Evolutionary conservation across 2,888 invertebrate genomes (phyloP).

Genomic region (Rhodophaea formosa): DNA sequence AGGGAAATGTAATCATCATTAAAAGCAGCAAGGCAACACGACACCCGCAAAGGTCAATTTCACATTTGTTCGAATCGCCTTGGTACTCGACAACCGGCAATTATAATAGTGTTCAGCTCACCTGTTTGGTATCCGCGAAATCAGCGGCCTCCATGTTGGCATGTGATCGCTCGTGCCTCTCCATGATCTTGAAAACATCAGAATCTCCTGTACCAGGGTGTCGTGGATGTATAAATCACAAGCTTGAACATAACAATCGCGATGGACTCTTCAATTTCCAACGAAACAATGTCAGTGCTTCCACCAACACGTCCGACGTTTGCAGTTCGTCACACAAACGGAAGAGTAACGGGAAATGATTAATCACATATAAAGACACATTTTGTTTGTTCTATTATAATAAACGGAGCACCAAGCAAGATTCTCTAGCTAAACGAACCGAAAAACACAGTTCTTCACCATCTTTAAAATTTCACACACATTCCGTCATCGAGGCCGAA

Average conservation of each 20-base stretch:
- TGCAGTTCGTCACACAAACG: slow-evolving; percentile 43
- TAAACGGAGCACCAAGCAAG: slow-evolving; percentile 48
- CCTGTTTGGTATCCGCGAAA: slow-evolving; percentile 84
- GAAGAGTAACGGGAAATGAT: slow-evolving; percentile 31
- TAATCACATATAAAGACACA: slow-evolving; percentile 45
- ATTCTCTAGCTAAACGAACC: slow-evolving; percentile 44
- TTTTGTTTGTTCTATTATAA: slow-evolving; percentile 40
- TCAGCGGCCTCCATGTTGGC: slow-evolving; percentile 83
- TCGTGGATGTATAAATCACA: slow-evolving; percentile 61
- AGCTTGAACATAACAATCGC: slow-evolving; percentile 75
- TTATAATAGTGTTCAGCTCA: slow-evolving; percentile 64
- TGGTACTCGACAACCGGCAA: slow-evolving; percentile 65
- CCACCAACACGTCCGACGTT: slow-evolving; percentile 66
- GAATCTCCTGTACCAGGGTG: slow-evolving; percentile 66
- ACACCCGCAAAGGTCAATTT: slow-evolving; percentile 52
- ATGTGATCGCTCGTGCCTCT: slow-evolving; percentile 75
- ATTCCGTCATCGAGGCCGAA: slow-evolving; percentile 79
- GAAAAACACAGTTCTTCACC: slow-evolving; percentile 76
- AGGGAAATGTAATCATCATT: slow-evolving; percentile 19
- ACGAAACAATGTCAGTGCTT: slow-evolving; percentile 78
- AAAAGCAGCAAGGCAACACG: slow-evolving; percentile 42
- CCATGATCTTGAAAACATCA: slow-evolving; percentile 77
- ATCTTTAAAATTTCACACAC: slow-evolving; percentile 75
- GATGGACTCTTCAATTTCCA: slow-evolving; percentile 67
- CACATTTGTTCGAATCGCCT: slow-evolving; percentile 22